Base-by-base conservation (phyloP, 2,888 invertebrate genomes). In the Melinaea marsaeus region DNA sequence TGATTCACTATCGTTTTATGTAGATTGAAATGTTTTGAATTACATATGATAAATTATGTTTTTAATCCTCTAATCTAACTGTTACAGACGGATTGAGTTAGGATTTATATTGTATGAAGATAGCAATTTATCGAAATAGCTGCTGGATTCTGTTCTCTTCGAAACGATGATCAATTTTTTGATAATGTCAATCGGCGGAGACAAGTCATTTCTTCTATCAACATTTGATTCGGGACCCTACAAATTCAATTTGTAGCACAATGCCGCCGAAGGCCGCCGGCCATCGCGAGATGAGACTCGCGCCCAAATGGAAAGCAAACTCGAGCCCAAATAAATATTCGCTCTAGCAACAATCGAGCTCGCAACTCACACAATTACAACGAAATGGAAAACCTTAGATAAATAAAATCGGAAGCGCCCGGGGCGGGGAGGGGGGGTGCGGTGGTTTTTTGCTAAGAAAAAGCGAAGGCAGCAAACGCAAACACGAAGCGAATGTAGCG, bases 371-470 rank as follows among this genome's bases (percentile, higher is more conserved):
- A 86, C 88, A 88, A 88, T 88, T 88, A 89, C 90, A 79, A 72
- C 76, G 81, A 78, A 86, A 89, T 88, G 87, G 88, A 90, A 89
- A 89, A 88, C 88, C 84, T 86, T 88, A 85, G 84, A 85, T 87
- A 89, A 90, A 90, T 86, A 89, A 86, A 88, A 86, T 86, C 83
- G 85, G 86, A 86, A 85, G 83, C 79, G 81, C 78, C 79, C 78
- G 73, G 65, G 74, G 65, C 64, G 66, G 67, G 64, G 65, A 60
- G 58, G 58, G 60, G 55, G 60, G 59, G 58, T 67, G 77, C 74
- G 74, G 70, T 69, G 79, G 80, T 81, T 85, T 84, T 77, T 77
- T 78, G 75, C 77, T 69, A 71, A 72, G 77, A 85, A 87, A 88
- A 84, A 84, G 85, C 85, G 79, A 74, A 84, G 84, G 75, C 85